phyloP scores from a whole-genome alignment of 2,797 vertebrate species.

The Gymnothorax reevesii region DNA sequence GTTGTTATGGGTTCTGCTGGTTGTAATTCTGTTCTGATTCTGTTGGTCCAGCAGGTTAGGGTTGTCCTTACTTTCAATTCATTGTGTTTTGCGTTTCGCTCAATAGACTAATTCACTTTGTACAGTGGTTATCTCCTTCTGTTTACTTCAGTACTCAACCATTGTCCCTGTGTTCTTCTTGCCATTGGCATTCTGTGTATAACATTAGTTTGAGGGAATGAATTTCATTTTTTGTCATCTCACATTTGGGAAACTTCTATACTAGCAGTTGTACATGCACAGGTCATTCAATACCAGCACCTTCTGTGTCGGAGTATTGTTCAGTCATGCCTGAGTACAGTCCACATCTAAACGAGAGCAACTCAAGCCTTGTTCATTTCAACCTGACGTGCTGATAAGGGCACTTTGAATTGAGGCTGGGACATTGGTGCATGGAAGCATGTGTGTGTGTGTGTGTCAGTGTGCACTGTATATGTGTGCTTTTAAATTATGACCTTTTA shows the following conservation, averaged over 20 bases:
- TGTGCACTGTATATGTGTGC: neutral
- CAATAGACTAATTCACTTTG: neutral
- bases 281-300: neutral
- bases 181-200: neutral
- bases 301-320: neutral
- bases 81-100: neutral
- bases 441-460: constrained; percentile 58
- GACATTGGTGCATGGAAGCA: constrained; percentile 49
- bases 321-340: constrained; percentile 3
- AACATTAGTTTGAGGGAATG: neutral
- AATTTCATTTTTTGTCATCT: neutral
- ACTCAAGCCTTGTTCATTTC: constrained; percentile 11
- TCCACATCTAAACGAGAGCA: constrained; percentile 22
- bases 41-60: neutral
- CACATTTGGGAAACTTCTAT: neutral
- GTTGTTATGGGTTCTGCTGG: neutral
- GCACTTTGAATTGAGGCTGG: neutral
- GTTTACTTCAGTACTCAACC: neutral
- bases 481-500: neutral
- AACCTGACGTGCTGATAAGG: constrained; percentile 26
- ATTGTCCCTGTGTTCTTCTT: neutral
- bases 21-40: neutral
- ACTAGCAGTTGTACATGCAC: neutral
- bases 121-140: neutral
- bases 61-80: neutral